phyloP scores from a whole-genome alignment of 1,140 invertebrate species.

The Tetramorium alpestre region DNA sequence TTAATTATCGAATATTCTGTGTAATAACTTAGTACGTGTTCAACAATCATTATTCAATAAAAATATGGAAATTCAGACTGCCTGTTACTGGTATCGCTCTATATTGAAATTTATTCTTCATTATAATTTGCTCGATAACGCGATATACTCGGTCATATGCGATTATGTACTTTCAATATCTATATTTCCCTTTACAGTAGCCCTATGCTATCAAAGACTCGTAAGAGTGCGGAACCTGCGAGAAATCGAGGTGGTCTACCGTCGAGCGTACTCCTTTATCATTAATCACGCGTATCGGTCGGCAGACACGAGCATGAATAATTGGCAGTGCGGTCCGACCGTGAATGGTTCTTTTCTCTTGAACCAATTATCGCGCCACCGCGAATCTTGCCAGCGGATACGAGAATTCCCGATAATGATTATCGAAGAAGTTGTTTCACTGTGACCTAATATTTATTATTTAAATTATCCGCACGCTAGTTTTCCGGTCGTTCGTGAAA shows the following conservation, averaged over 20 bases:
- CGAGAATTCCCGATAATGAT: constrained; percentile 58
- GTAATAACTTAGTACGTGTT: not conserved
- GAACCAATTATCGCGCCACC: constrained; percentile 66
- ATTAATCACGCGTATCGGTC: constrained; percentile 68
- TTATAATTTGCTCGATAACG: constrained; percentile 43
- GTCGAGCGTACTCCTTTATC: constrained; percentile 40
- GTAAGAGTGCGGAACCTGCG: constrained; percentile 27
- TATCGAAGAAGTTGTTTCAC: constrained; percentile 70
- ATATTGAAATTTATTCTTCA: constrained; percentile 28
- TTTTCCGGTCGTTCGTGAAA: not conserved
- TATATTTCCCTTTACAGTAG: constrained; percentile 1
- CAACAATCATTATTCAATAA: not conserved
- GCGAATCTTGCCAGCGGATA: constrained; percentile 32
- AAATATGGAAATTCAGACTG: not conserved
- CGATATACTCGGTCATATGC: not conserved
- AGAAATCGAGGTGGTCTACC: constrained; percentile 53
- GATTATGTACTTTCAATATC: not conserved
- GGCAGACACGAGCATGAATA: constrained; percentile 68
- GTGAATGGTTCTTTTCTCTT: constrained; percentile 65
- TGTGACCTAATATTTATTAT: not conserved
- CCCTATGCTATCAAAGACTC: constrained; percentile 27
- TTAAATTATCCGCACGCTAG: constrained; percentile 12
- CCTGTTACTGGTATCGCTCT: not conserved
- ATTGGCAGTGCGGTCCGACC: constrained; percentile 59
- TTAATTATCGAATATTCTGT: not conserved